These are phyloP conservation scores for Timandra comae DNA, from an alignment of 2,888 invertebrate species.

Conservation along the genomic window DNA sequence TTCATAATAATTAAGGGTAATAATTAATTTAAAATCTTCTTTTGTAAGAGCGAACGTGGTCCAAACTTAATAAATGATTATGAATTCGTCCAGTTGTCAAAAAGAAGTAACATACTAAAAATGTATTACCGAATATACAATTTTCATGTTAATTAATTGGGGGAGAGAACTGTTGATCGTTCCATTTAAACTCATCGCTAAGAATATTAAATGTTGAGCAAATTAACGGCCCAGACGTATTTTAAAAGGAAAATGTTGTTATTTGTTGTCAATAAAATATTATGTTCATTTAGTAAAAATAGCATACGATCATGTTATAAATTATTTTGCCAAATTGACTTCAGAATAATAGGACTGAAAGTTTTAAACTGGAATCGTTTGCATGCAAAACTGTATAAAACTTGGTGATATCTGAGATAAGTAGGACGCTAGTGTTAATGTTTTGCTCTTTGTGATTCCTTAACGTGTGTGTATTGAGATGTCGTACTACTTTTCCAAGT, in stretches of 20 bases:
- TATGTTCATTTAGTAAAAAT: too few relatives aligned
- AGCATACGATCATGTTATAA: too few relatives aligned
- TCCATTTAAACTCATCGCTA: conserved; percentile 1
- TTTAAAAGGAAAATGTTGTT: too few relatives aligned
- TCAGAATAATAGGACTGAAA: conserved; percentile 28
- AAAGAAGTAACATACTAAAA: conserved; percentile 1
- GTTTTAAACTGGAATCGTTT: conserved; percentile 41
- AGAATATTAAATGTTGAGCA: background rate
- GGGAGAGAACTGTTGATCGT: background rate
- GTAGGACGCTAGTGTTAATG: conserved; percentile 66
- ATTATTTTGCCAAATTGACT: conserved; percentile 4
- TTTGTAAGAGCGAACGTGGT: too few relatives aligned
- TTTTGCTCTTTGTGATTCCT: conserved; percentile 64
- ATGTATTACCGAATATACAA: background rate
- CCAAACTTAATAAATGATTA: too few relatives aligned
- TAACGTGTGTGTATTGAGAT: conserved; percentile 37
- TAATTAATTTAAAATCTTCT: too few relatives aligned
- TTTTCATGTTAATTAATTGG: background rate
- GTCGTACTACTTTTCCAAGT: conserved; percentile 66
- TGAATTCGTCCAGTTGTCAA: too few relatives aligned
- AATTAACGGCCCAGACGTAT: background rate
- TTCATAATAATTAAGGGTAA: too few relatives aligned
- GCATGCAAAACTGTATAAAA: conserved; percentile 53
- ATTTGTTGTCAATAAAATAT: too few relatives aligned
- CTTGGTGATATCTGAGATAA: conserved; percentile 64